Evolutionary conservation across 2,797 vertebrate species (phyloP).

Genomic region (Melanotaenia maccullochi): DNA sequence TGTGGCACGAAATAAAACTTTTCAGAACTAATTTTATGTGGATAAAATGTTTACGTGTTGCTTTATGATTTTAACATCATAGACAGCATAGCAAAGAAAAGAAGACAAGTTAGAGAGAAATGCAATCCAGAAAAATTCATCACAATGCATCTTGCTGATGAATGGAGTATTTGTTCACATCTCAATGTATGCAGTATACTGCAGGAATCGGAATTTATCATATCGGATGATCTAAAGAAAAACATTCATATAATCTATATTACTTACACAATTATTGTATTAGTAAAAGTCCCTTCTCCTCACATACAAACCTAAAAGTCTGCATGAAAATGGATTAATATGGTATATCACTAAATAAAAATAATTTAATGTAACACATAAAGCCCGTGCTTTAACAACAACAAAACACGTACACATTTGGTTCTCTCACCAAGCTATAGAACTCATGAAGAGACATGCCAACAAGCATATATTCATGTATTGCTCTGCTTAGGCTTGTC

Average conservation of each 20-base stretch:
- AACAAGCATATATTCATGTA: conserved; percentile 71
- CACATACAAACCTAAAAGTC: conserved; percentile 7
- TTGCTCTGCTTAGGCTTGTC: conserved; percentile 74
- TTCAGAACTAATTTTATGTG: not conserved
- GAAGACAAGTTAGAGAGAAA: conserved; percentile 2
- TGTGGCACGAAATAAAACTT: conserved; percentile 1
- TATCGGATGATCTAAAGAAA: not conserved
- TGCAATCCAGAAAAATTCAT: not conserved
- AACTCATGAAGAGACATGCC: conserved; percentile 65
- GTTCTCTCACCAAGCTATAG: conserved; percentile 46
- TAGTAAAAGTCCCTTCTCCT: conserved; percentile 12
- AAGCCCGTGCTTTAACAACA: conserved; percentile 50
- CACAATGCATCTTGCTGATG: conserved; percentile 1
- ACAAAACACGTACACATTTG: conserved; percentile 49
- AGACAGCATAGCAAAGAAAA: conserved; percentile 15
- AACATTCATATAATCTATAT: not conserved
- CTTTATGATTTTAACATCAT: conserved; percentile 15
- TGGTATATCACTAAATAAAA: conserved; percentile 42
- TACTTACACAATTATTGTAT: not conserved
- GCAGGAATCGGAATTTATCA: not conserved
- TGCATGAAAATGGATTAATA: conserved; percentile 24
- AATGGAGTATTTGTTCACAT: not conserved
- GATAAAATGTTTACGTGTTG: conserved; percentile 8
- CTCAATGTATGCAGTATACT: not conserved
- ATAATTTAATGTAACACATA: conserved; percentile 52